Evolutionary conservation across 2,797 vertebrate genomes (phyloP).

Genomic region (Gymnothorax javanicus): DNA sequence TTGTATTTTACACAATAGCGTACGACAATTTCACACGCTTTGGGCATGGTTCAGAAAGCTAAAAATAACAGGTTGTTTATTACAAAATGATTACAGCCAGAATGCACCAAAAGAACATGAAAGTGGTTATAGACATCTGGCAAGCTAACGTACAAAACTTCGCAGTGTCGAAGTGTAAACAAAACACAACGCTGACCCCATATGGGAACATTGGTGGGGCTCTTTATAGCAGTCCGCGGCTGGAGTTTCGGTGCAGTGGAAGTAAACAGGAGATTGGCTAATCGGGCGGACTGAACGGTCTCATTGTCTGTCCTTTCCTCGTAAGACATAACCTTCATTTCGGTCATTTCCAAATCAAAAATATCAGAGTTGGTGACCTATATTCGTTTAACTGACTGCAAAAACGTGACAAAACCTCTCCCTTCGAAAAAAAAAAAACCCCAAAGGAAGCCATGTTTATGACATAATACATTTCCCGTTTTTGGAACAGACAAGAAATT

Average conservation of each 20-base stretch:
- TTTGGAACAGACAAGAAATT: not conserved
- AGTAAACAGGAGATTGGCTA: not conserved
- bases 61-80: not conserved
- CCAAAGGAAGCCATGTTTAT: conserved; percentile 35
- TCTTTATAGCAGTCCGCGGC: not conserved
- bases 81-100: not conserved
- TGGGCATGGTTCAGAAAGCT: not conserved
- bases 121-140: not conserved
- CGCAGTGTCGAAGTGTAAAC: conserved; percentile 13
- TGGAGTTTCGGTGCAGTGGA: conserved; percentile 6
- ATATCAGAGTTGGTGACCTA: not conserved
- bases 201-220: not conserved
- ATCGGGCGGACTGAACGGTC: not conserved
- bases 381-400: not conserved
- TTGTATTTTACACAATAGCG: not conserved
- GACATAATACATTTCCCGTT: conserved; percentile 18
- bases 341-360: not conserved
- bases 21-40: not conserved
- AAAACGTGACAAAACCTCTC: conserved; percentile 13
- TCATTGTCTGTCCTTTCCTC: conserved; percentile 13
- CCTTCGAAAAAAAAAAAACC: not conserved
- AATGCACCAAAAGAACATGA: not conserved
- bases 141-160: not conserved
- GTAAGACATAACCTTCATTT: conserved; percentile 7
- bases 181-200: conserved; percentile 15